Base-by-base conservation (phyloP, 2,797 vertebrate genomes). In the Rousettus madagascariensis region DNA sequence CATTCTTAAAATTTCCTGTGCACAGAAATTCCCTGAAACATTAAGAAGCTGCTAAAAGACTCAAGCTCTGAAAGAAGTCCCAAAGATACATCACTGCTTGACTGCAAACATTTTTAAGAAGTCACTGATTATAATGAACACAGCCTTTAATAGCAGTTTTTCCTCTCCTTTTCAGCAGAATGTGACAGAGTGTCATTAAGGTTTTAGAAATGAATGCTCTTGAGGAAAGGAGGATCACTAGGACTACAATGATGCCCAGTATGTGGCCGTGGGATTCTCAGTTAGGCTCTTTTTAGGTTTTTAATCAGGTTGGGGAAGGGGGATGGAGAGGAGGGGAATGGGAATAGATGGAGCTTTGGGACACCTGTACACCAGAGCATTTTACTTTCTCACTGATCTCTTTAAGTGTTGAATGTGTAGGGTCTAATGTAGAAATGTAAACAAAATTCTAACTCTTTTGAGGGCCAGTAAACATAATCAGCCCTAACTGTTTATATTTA, bases 121-220 rank as follows among this genome's bases (percentile, higher is more conserved):
- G 95, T 96, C 94, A 96, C 74, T 72, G 79, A n/a, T 94, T 87
- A 86, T 90, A 55, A 83, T 95, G 75, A 88, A 22, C 69, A 94
- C 74, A 90, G 55, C 51, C 66, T 97, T 93, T 94, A 96, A 75
- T 57, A 92, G 80, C 92, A 97, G 78, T 75, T 59, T 97, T 4
- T 72, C 86, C 87, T 94, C 26, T 28, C 78, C 95, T 88, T 94
- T 90, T 96, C 77, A 93, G 53, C 22, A 94, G 78, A 96, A 43
- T 80, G 51, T 97, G 96, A 84, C 78, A 94, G 90, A 63, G 75
- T 96, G 90, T 96, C 95, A 95, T 97, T 97, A 97, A 95, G 95
- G 95, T 97, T 97, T 97, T 96, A 97, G 96, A 97, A 97, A 86
- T 97, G 95, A 97, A 97, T 97, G 89, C 96, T 97, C 95, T 69